Conservation (phyloP, 2,113 vertebrate species). For the Prunella fulvescens region DNA sequence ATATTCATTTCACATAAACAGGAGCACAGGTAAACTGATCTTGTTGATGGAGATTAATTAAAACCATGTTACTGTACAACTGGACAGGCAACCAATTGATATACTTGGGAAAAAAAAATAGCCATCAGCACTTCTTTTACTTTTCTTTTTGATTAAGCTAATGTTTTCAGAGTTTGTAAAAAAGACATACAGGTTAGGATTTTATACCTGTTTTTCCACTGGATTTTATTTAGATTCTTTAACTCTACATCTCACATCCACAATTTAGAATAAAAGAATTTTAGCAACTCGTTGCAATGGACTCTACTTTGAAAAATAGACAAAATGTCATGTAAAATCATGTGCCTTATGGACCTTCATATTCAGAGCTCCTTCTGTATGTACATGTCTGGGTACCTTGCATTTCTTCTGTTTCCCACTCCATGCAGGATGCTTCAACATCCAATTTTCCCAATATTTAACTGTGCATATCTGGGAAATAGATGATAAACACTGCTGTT, state of each 20-base stretch:
- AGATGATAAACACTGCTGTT: background rate
- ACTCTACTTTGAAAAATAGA: background rate
- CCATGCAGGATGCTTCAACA: background rate
- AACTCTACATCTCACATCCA: background rate
- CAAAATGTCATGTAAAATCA: background rate
- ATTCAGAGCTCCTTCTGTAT: background rate
- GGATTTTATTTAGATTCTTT: background rate
- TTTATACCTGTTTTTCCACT: background rate
- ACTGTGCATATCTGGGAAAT: background rate
- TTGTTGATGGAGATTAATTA: conserved; percentile 70
- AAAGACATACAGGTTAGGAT: background rate
- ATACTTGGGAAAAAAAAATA: background rate
- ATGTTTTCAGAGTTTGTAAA: background rate
- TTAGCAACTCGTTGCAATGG: background rate
- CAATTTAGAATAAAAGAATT: background rate
- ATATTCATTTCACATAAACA: conserved; percentile 66
- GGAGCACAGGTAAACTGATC: conserved; percentile 65
- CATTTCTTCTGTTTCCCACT: background rate
- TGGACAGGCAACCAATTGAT: background rate
- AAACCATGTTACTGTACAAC: conserved; percentile 32
- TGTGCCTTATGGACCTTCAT: background rate
- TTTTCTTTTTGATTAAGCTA: background rate
- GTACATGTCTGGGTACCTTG: accelerated
- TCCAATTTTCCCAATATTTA: background rate
- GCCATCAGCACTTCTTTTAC: background rate